Conservation (phyloP, 1,140 invertebrate species). For the Antheraea pernyi region DNA sequence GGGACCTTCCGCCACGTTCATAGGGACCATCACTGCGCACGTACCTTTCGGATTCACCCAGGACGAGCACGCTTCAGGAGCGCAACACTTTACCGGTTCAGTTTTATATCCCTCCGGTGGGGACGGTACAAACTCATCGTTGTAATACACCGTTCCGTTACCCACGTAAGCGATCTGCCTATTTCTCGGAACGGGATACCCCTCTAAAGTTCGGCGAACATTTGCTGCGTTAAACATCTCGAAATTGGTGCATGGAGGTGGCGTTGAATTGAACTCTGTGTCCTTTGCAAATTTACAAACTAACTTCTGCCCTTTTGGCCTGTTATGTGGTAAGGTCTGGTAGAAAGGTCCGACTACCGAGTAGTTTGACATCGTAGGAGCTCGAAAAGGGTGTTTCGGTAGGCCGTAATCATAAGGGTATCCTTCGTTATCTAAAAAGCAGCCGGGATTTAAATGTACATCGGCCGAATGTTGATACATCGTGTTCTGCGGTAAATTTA, state of each 20-base stretch:
- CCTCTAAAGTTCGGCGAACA: conserved; percentile 88
- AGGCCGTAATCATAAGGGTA: conserved; percentile 90
- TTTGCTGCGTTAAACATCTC: conserved; percentile 77
- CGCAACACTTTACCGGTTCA: conserved; percentile 68
- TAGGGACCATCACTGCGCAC: conserved; percentile 66
- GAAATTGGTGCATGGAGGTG: conserved; percentile 57
- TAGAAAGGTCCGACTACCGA: conserved; percentile 80
- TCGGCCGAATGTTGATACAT: conserved; percentile 83
- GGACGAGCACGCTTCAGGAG: conserved; percentile 54
- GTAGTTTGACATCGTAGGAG: conserved; percentile 78
- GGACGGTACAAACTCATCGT: conserved; percentile 84
- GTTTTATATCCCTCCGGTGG: conserved; percentile 84
- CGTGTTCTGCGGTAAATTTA: conserved; percentile 76
- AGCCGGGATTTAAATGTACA: conserved; percentile 84
- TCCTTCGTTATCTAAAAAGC: conserved; percentile 86
- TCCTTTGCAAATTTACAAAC: conserved; percentile 80
- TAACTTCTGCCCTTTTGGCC: conserved; percentile 81
- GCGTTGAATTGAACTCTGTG: conserved; percentile 64
- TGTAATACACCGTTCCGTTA: conserved; percentile 73
- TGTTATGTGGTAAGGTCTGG: conserved; percentile 85
- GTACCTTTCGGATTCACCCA: conserved; percentile 68
- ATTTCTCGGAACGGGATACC: conserved; percentile 83
- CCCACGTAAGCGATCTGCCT: conserved; percentile 68
- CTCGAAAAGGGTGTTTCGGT: conserved; percentile 81
- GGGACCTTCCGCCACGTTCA: conserved; percentile 56